Conservation (phyloP, 2,797 vertebrate species). For the Poecilia gillii region DNA sequence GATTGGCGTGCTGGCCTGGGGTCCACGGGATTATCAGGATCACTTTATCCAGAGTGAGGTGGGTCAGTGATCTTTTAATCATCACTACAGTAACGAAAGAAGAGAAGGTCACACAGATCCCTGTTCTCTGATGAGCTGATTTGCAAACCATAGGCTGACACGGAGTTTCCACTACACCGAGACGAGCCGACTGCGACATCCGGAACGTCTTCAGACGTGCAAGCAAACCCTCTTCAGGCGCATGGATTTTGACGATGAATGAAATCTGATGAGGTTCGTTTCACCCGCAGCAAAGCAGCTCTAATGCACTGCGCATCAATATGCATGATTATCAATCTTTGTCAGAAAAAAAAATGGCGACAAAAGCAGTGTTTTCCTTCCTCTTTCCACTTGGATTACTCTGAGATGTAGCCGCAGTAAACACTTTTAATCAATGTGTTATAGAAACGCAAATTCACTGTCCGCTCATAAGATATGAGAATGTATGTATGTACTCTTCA, state of each 20-base stretch:
- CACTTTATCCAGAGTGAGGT: slow-evolving; percentile 41
- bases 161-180: slow-evolving; percentile 64
- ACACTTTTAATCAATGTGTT: background rate
- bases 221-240: slow-evolving; percentile 2
- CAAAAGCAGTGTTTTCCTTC: background rate
- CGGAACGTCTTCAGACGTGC: slow-evolving; percentile 22
- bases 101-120: slow-evolving; percentile 69
- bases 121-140: slow-evolving; percentile 60
- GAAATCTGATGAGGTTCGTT: background rate
- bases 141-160: slow-evolving; percentile 56
- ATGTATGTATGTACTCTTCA: background rate
- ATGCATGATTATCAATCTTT: background rate
- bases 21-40: slow-evolving; percentile 56
- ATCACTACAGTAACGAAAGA: slow-evolving; percentile 58
- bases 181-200: slow-evolving; percentile 31
- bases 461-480: background rate
- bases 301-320: background rate
- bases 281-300: background rate
- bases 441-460: background rate
- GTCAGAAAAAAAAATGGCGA: background rate
- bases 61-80: slow-evolving; percentile 66
- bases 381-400: background rate
- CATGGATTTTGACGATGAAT: background rate
- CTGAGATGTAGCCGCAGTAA: background rate
- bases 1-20: slow-evolving; percentile 27